Evolutionary conservation across 92 coral and sea anemone genomes (phyloP), one percentile per base, ranked within the genome.

Genomic region (Montipora capitata): DNA sequence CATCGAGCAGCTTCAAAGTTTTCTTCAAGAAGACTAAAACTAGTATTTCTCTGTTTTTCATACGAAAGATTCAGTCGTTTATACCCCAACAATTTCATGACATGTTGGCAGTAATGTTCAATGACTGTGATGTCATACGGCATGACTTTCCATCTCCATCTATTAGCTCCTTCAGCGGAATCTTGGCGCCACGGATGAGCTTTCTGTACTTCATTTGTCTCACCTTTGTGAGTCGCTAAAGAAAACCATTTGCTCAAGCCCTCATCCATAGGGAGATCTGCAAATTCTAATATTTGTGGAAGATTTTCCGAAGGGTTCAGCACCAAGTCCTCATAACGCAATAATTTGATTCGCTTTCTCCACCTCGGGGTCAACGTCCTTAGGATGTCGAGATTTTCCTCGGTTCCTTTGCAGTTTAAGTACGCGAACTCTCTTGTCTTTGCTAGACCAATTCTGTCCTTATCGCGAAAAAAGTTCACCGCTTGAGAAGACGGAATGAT

Each of bases 401-500:
- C 74, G 15, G 91, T 87, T 11, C 42, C 68, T 71, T 44, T 56
- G 40, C 91, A 87, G 51, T 57, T 69, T 11, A 65, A 5, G 41
- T 79, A 69, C 13, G 86, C 9, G 72, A 76, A 87, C 40, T 41
- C 27, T 69, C 91, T 69, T 43, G 85, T 40, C 10, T 12, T 72
- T 9, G 82, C 40, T n/a, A 65, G 16, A 18, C 85, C 87, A 69
- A 68, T 74, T 14, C 57, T 77, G 20, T 86, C 77, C 20, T 59
- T 59, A 2, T 78, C 77, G 5, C 86, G 66, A 69, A 17, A 80
- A 61, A 87, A 87, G 6, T 54, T 44, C 8, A 80, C 87, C 44
- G 85, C 82, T 68, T 76, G 48, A 16, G 91, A 79, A 13, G 91
- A 87, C 0, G 91, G 80, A 87, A 87, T 72, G 43, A 87, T 70